Evolutionary conservation across 2,797 vertebrate species (phyloP), one percentile per base, ranked within the genome.

Genomic region (Myotis pilosus): DNA sequence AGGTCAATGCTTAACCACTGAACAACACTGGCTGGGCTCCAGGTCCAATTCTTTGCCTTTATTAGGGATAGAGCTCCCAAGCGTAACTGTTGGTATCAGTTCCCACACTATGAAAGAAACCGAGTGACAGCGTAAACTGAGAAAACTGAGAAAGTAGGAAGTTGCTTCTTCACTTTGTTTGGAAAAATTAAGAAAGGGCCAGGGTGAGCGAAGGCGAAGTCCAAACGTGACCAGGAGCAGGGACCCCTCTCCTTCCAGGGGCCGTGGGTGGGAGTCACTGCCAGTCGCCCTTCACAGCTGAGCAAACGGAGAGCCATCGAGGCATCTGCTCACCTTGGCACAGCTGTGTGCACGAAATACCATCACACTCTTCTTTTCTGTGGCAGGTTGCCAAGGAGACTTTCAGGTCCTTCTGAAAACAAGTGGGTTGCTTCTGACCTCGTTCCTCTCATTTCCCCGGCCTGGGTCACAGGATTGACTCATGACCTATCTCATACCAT

Each of bases 101-200:
- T 71, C 82, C 57, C 4, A 80, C 38, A 87, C 30, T 47, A 53
- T 36, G 51, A 85, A 76, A 85, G 51, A 84, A 68, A 89, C 68
- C 19, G 41, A 12, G 25, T 22, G 53, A 79, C 7, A 41, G 30
- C 16, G 62, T n/a, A 60, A 86, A 64, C 22, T 64, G 9, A 78
- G 38, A 82, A 81, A 94, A 60, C 55, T 11, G 68, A 84, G 12
- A n/a, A 41, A 41, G 23, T 1, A 11, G 12, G 41, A 33, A 44
- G 41, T 20, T 28, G 16, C 19, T 28, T 89, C 75, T 57, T 49
- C 2, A 55, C 28, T 66, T 88, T 23, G 28, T 44, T 60, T 80
- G 33, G 82, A 72, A 78, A 79, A 71, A 47, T 55, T 30, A 74
- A 53, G 64, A 36, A 66, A 57, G 13, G 49, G n/a, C 44, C 16